Base-by-base conservation (phyloP, 2,888 invertebrate genomes). In the Acanthococcus lagerstroemiae region DNA sequence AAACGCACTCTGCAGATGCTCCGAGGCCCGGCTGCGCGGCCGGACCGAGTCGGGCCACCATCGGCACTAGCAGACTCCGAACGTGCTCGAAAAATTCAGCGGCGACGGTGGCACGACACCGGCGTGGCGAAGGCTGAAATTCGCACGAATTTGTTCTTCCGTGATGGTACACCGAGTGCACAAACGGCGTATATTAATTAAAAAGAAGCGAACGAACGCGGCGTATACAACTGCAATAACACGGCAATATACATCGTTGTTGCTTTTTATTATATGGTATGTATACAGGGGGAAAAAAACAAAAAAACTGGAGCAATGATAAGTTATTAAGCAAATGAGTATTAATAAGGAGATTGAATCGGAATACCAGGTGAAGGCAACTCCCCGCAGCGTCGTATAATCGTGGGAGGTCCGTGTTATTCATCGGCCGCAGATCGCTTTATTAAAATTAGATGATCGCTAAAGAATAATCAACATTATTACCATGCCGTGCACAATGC, bases 371-470 rank as follows among this genome's bases (percentile, higher is more conserved):
- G 30, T 25, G 60, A 60, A 60, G 60, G 60, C 48, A 60, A 60
- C 60, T 60, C 60, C 60, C 60, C 60, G 60, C 60, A 60, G 60
- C 60, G 60, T 60, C 48, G n/a, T 45, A 27, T 48, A 60, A 48
- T 60, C 60, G 60, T 60, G 60, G 60, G 60, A 60, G 60, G 60
- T 60, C 60, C 26, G 48, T 58, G 44, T 58, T 58, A 58, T 27
- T 57, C 52, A 52, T 52, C 52, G 44, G 46, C 58, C 19, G 21
- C 58, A 24, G 58, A 60, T 60, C 48, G 60, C 60, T 60, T 60
- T 60, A 60, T 60, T 60, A 60, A 60, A 60, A 60, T 60, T 60
- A 60, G 60, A 60, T 46, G 58, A 58, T 58, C 58, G 58, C 46
- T 44, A 46, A 25, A 60, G 60, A 60, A 60, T 60, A 60, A 46